A percentile compares a stretch with the other conserved stretches of the same genome.
Conservation (phyloP, 2,888 invertebrate genomes). For the Thera britannica region DNA sequence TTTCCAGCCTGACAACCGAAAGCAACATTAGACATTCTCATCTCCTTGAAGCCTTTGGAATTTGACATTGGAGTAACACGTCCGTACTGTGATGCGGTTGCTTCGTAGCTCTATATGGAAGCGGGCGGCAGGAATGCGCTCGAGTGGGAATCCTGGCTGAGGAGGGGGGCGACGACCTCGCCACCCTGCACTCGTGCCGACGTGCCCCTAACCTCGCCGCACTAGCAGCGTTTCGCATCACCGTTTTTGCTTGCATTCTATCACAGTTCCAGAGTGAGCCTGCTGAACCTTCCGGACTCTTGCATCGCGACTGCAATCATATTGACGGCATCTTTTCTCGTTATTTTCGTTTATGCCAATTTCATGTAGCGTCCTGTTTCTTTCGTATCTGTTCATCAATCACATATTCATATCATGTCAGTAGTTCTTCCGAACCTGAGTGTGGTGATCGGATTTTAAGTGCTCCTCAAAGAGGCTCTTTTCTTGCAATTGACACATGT, state of each 20-base stretch:
- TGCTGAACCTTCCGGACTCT: not conserved
- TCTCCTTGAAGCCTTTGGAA: constrained; percentile 23
- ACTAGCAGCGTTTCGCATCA: constrained; percentile 40
- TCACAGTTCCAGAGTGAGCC: constrained; percentile 13
- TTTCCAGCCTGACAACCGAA: not conserved
- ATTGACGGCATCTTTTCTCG: not conserved
- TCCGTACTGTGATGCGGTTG: constrained; percentile 41
- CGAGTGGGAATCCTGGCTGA: constrained; percentile 67
- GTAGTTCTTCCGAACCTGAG: too few species aligned
- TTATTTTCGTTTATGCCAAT: not conserved
- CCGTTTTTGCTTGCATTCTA: constrained; percentile 32
- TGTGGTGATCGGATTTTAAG: too few species aligned
- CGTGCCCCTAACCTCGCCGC: constrained; percentile 38
- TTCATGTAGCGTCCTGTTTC: not conserved
- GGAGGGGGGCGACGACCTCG: constrained; percentile 70
- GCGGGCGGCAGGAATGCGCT: constrained; percentile 65
- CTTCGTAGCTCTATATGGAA: constrained; percentile 54
- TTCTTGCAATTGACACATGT: too few species aligned
- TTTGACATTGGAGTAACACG: constrained; percentile 35
- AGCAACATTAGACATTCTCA: constrained; percentile 18
- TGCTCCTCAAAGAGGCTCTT: too few species aligned
- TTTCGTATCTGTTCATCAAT: not conserved
- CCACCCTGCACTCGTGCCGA: constrained; percentile 52
- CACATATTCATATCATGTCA: too few species aligned
- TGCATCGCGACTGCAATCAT: not conserved